Conservation (phyloP, 2,797 vertebrate species). For the Peromyscus eremicus region DNA sequence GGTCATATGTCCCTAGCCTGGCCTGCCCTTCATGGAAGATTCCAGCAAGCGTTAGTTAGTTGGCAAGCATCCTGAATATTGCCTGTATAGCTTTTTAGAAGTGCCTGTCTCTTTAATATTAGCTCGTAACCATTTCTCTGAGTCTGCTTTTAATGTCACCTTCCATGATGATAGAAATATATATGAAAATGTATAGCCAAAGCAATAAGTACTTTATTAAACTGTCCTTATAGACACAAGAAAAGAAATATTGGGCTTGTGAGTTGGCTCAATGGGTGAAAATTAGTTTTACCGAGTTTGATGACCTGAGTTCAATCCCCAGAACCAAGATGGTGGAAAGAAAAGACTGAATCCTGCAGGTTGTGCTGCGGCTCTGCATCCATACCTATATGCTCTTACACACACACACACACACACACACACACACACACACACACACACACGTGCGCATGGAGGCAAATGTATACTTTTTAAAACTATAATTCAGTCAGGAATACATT, state of each 20-base stretch:
- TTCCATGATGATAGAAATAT: not conserved
- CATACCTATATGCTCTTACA: not conserved
- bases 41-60: not conserved
- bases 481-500: not conserved
- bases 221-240: not conserved
- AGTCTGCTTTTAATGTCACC: conserved; percentile 6
- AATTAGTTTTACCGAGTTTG: not conserved
- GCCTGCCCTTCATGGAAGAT: not conserved
- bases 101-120: not conserved
- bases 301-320: not conserved
- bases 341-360: not conserved
- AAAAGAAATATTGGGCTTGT: not conserved
- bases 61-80: not conserved
- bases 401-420: not conserved
- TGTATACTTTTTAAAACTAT: not conserved
- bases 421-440: not conserved
- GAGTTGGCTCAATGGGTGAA: not conserved
- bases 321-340: not conserved
- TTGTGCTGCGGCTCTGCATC: not conserved
- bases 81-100: not conserved
- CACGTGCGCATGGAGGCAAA: accelerated
- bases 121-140: not conserved
- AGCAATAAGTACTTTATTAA: conserved; percentile 32
- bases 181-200: not conserved
- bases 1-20: not conserved